Evolutionary conservation across 1,140 invertebrate genomes (phyloP).

Genomic region (Penaeus vannamei): DNA sequence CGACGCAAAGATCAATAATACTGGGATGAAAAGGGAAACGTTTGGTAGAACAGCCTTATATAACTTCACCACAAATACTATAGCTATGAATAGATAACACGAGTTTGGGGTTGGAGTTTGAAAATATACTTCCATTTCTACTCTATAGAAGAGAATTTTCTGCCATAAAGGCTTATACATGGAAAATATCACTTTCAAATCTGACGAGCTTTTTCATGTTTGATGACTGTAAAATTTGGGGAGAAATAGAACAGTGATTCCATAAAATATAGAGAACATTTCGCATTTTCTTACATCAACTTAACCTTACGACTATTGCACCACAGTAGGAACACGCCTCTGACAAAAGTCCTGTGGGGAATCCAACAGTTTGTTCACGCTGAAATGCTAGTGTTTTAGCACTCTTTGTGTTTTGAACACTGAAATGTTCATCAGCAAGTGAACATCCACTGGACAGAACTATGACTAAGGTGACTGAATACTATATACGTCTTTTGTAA

Average conservation of each 20-base stretch:
- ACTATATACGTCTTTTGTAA: too few species aligned
- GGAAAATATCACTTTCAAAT: conserved; percentile 52
- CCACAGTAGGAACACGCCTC: conserved; percentile 53
- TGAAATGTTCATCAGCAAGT: too few species aligned
- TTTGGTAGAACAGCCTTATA: conserved; percentile 1
- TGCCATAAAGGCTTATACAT: conserved; percentile 33
- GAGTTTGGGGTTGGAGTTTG: conserved; percentile 19
- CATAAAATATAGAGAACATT: conserved; percentile 37
- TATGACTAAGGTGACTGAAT: too few species aligned
- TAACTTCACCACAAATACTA: conserved; percentile 33
- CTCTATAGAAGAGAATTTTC: conserved; percentile 13
- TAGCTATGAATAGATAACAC: conserved; percentile 34
- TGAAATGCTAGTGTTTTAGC: too few species aligned
- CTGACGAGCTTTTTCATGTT: conserved; percentile 45
- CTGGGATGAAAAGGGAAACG: conserved; percentile 32
- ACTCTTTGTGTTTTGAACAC: too few species aligned
- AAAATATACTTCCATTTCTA: conserved; percentile 41
- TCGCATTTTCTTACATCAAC: conserved; percentile 51
- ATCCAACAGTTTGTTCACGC: too few species aligned
- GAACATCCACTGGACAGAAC: too few species aligned
- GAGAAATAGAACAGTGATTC: conserved; percentile 48
- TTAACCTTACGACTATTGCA: conserved; percentile 59
- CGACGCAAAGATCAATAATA: conserved; percentile 30
- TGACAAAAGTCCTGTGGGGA: conserved; percentile 31
- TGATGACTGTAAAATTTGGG: conserved; percentile 35